These are phyloP conservation scores for Daboia siamensis DNA, from an alignment of 2,113 vertebrate genomes.

Conservation along the genomic window DNA sequence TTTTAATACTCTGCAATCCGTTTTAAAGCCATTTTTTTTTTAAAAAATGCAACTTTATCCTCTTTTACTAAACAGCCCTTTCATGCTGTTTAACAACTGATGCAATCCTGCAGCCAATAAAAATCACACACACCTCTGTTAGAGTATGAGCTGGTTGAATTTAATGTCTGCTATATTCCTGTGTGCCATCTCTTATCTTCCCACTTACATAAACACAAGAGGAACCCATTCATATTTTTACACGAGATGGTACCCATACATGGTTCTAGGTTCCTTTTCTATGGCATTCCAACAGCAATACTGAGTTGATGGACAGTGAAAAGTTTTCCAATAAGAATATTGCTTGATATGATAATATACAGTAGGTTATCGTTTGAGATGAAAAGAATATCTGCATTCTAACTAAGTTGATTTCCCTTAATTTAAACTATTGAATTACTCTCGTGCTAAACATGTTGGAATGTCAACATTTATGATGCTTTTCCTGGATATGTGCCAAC, in stretches of 20 bases:
- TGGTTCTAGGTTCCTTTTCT: not conserved
- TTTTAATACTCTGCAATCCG: not conserved
- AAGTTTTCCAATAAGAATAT: not conserved
- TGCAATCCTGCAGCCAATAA: not conserved
- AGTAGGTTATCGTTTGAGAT: not conserved
- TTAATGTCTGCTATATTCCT: not conserved
- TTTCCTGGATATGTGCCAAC: conserved; percentile 21
- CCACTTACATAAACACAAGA: not conserved
- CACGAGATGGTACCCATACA: not conserved
- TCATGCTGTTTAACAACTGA: not conserved
- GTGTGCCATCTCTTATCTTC: not conserved
- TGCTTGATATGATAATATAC: not conserved
- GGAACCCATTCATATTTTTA: not conserved
- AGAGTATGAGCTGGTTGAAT: not conserved
- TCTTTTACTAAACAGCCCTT: not conserved
- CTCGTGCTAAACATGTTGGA: conserved; percentile 43
- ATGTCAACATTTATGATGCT: conserved; percentile 21
- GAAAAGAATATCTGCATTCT: not conserved
- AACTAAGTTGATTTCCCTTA: not conserved
- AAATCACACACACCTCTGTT: not conserved
- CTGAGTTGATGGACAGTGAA: not conserved
- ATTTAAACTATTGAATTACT: conserved; percentile 8
- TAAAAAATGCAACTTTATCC: not conserved
- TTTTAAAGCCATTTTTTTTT: not conserved
- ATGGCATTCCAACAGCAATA: not conserved